Percentiles rank a stretch among this genome's conserved stretches.
Conservation (phyloP, 2,888 invertebrate genomes). For the Adelphocoris suturalis region DNA sequence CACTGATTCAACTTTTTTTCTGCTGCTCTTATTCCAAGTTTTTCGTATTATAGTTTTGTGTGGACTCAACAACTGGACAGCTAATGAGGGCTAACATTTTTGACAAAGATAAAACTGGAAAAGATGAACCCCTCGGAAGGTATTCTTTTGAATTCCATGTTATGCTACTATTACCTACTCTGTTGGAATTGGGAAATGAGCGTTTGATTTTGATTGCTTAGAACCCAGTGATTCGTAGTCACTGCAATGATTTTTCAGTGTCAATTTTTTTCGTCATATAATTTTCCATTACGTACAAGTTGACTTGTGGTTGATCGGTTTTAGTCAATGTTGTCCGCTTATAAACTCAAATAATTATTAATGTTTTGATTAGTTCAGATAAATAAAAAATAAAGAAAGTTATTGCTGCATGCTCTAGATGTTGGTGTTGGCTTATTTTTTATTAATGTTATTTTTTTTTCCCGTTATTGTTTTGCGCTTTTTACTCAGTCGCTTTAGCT, state of each 20-base stretch:
- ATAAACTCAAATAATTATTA: background rate
- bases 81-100: constrained; percentile 84
- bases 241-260: background rate
- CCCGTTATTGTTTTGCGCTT: too few relatives aligned
- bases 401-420: too few relatives aligned
- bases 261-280: too few relatives aligned
- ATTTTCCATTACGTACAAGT: background rate
- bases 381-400: too few relatives aligned
- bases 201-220: constrained; percentile 40
- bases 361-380: background rate
- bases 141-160: constrained; percentile 77
- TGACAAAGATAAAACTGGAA: constrained; percentile 95
- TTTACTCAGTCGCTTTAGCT: too few relatives aligned
- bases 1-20: constrained; percentile 24
- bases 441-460: too few relatives aligned
- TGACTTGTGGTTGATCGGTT: constrained; percentile 18
- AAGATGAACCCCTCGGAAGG: constrained; percentile 97
- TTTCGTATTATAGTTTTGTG: constrained; percentile 77
- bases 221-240: constrained; percentile 6
- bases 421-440: too few relatives aligned
- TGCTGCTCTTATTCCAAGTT: constrained; percentile 76
- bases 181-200: constrained; percentile 41
- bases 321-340: constrained; percentile 26
- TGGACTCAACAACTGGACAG: constrained; percentile 81
- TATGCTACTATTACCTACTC: constrained; percentile 11